Base-by-base conservation (phyloP, 1,140 invertebrate species). In the Dendroctonus ponderosae region DNA sequence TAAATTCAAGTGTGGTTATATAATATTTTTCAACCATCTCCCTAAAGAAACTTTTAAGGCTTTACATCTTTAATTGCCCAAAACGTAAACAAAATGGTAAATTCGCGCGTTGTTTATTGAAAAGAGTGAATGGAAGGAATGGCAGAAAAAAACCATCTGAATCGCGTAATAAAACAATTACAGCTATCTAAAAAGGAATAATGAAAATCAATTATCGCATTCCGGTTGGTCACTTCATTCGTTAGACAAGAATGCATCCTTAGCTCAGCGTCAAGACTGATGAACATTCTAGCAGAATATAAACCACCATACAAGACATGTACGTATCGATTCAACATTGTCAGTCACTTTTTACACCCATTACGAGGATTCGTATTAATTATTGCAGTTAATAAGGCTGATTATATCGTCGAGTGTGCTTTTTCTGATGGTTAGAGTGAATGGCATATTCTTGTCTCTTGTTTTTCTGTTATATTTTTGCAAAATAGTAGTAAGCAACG, bases 201-300 rank as follows among this genome's bases (percentile, higher is more conserved):
- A 60, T 60, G 58, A 60, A 60, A 60, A 60, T 60, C 58, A 60
- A 60, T 60, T 60, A 60, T 48, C 14, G 58, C 58, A 60, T 60
- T 62, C 60, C 44, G 40, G 39, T 39, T 26, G 60, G 49, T 62
- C 60, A 62, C 60, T 62, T 62, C 37, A 62, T 52, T 62, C 60
- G 60, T 62, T 62, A 62, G 60, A 62, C 41, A 52, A 62, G 60
- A 62, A 62, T 62, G 60, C 39, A 15, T 43, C 49, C n/a, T 62
- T 11, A 6, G 46, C 42, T 62, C 6, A 37, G 49, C 43, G 60
- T 62, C 60, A 52, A 39, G 60, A 62, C 48, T 62, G 60, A 62
- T 62, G 60, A 62, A 50, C 60, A 43, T 52, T 62, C 60, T 62
- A 52, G 60, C 60, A 62, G 60, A 62, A 62, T 52, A 62, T 62